A percentile compares a stretch with the other conserved stretches of the same genome.
Conservation (phyloP, 1,140 invertebrate genomes). For the Caenorhabditis brenneri region DNA sequence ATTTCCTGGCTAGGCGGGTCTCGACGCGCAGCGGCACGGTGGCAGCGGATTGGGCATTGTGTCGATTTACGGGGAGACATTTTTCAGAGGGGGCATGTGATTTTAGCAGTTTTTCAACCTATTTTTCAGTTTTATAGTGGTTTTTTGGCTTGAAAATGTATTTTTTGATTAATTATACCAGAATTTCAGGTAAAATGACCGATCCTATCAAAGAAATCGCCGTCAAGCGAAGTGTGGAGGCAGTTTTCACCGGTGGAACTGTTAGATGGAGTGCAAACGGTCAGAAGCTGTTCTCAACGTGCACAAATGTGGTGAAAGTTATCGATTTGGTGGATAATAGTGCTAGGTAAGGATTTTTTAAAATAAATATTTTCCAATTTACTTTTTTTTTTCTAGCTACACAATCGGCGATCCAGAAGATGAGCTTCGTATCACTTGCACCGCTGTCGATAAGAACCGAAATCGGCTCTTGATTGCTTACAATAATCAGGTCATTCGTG, state of each 20-base stretch:
- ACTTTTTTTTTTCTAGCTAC: not conserved
- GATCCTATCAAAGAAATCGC: conserved; percentile 25
- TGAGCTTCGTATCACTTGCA: conserved; percentile 43
- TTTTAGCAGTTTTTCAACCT: no score
- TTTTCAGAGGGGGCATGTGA: not conserved
- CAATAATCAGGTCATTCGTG: conserved; percentile 45
- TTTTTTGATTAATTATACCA: not conserved
- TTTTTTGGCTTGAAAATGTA: not conserved
- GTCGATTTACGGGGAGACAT: not conserved
- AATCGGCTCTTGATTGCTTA: conserved; percentile 46
- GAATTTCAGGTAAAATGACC: not conserved
- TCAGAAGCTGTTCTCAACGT: conserved; percentile 38
- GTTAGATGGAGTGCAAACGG: conserved; percentile 49
- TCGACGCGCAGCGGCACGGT: not conserved
- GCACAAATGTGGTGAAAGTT: conserved; percentile 47
- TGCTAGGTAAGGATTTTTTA: conserved; percentile 21
- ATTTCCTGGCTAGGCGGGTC: not conserved
- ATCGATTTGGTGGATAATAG: conserved; percentile 33
- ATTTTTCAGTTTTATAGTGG: not conserved
- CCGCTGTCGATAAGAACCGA: conserved; percentile 29
- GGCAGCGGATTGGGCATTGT: not conserved
- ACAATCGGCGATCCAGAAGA: conserved; percentile 49
- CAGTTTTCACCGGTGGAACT: conserved; percentile 40
- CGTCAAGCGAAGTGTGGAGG: not conserved
- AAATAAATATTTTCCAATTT: not conserved